These are phyloP conservation scores for Drosophila kepulauana DNA, from an alignment of 1,140 invertebrate species.

Conservation along the genomic window DNA sequence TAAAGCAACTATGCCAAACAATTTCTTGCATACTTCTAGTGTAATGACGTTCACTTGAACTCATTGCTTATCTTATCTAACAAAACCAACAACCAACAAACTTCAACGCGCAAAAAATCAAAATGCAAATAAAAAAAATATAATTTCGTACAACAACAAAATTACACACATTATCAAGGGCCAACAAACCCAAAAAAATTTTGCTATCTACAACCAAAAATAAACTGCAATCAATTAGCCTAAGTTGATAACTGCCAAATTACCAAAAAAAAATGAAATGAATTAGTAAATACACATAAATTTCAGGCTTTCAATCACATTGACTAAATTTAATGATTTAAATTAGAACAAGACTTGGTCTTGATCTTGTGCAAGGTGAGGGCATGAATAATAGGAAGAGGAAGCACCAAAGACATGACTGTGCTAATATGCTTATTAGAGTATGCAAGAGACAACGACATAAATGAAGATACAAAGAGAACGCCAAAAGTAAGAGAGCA, in stretches of 20 bases:
- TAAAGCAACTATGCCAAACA: not conserved
- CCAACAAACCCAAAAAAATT: not conserved
- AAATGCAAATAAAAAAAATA: not conserved
- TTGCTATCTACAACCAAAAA: not conserved
- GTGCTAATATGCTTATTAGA: not conserved
- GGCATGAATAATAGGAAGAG: not conserved
- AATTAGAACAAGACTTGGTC: too few relatives aligned
- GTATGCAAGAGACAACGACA: not conserved
- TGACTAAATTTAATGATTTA: too few relatives aligned
- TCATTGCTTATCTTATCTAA: constrained; percentile 24
- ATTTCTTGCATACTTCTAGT: not conserved
- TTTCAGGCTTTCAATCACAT: not conserved
- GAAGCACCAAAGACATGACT: not conserved
- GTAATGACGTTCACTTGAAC: not conserved
- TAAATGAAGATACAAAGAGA: not conserved
- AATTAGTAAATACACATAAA: not conserved
- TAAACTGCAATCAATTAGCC: constrained; percentile 8
- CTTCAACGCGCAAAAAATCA: constrained; percentile 8
- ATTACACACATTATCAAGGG: not conserved
- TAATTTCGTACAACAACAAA: not conserved
- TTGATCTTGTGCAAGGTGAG: too few relatives aligned
- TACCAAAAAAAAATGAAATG: constrained; percentile 1
- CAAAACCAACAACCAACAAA: not conserved
- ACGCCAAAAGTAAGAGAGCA: not conserved
- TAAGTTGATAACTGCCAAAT: constrained; percentile 2